Percentiles rank a stretch among this genome's conserved stretches.
phyloP scores from a whole-genome alignment of 2,888 invertebrate species.

The Drosophila ustulata region DNA sequence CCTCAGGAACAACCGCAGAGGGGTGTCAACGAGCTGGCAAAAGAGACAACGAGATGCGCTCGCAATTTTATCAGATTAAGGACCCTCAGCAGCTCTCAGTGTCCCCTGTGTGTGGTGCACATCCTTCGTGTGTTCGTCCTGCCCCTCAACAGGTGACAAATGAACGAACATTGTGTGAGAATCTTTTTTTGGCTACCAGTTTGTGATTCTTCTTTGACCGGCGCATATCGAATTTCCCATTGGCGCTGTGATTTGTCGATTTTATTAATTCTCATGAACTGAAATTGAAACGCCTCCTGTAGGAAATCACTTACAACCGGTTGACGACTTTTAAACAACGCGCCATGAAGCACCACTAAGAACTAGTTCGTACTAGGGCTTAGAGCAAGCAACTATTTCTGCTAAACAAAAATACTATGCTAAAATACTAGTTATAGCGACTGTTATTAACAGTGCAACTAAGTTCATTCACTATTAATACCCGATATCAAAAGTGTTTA shows the following conservation, averaged over 20 bases:
- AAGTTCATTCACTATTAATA: too few species aligned
- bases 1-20: slow-evolving; percentile 52
- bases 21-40: slow-evolving; percentile 35
- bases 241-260: slow-evolving; percentile 77
- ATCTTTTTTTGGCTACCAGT: slow-evolving; percentile 52
- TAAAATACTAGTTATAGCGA: neutral
- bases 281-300: slow-evolving; percentile 53
- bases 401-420: neutral
- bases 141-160: slow-evolving; percentile 74
- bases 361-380: slow-evolving; percentile 31
- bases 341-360: neutral
- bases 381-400: neutral
- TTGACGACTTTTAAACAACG: slow-evolving; percentile 17
- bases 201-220: slow-evolving; percentile 41
- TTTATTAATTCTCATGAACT: slow-evolving; percentile 74
- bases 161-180: slow-evolving; percentile 70
- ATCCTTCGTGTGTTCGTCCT: slow-evolving; percentile 30
- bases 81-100: slow-evolving; percentile 35
- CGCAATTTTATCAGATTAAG: slow-evolving; percentile 78
- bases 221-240: slow-evolving; percentile 70
- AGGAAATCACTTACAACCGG: slow-evolving; percentile 18
- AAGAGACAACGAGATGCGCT: slow-evolving; percentile 62
- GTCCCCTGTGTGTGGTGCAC: slow-evolving; percentile 51
- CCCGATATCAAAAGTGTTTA: too few species aligned
- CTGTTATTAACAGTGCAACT: neutral